Evolutionary conservation across 2,113 vertebrate species (phyloP), one percentile per base, ranked within the genome.

Genomic region (Platycercus adscitus): DNA sequence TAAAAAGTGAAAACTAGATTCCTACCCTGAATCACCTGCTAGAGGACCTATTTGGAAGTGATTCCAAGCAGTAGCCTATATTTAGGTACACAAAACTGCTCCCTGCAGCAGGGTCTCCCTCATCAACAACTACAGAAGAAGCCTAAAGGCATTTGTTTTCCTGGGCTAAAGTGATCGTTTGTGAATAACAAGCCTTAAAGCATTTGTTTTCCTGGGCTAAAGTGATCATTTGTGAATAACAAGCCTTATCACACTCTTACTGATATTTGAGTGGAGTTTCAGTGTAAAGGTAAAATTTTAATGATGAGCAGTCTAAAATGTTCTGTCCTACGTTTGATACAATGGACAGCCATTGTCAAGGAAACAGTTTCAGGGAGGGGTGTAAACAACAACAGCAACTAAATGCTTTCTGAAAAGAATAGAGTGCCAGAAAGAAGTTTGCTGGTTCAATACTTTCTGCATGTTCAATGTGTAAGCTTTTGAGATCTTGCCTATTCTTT

Each of bases 1-100:
- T 39, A 79, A 87, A 84, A 88, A 71, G 5, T 25, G 16, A 85
- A 89, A 91, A 91, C 46, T 44, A 43, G 14, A 65, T 79, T 77
- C 19, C 23, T 46, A 19, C 8, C 71, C 33, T 37, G 43, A 91
- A 88, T 88, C 17, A 46, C 28, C 9, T 53, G 17, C 47, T 66
- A 53, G n/a, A 72, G 5, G 6, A 47, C 13, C 29, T 26, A 7
- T 72, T 84, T 61, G 61, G 19, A 89, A 88, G 66, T 31, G 3
- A 66, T 70, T 88, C 28, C 52, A 68, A 76, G 35, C 35, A 83
- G 35, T 28, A 69, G 18, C 24, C 37, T 72, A 0, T 44, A n/a
- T 20, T 21, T 53, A 60, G 9, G 4, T 35, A 63, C 17, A 23
- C 14, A 44, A 28, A 73, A 33, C 6, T 86, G 4, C 31, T 92